Evolutionary conservation across 2,888 invertebrate species (phyloP).

Genomic region (Thera britannica): DNA sequence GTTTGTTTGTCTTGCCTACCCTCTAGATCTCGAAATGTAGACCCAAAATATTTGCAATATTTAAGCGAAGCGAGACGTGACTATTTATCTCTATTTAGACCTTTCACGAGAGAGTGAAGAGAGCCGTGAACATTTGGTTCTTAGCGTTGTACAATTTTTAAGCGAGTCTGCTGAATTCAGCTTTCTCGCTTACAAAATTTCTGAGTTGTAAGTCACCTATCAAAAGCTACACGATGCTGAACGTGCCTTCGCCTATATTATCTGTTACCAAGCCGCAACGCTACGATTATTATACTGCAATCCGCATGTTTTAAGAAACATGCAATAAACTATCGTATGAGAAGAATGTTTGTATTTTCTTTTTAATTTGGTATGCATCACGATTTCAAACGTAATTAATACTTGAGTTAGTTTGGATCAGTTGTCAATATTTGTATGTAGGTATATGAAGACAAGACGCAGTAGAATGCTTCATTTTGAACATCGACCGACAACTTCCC

Average conservation of each 20-base stretch:
- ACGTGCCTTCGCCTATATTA: neutral
- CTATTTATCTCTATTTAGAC: too few relatives aligned
- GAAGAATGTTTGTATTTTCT: constrained; percentile 11
- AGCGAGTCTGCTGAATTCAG: neutral
- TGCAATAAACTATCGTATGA: constrained; percentile 2
- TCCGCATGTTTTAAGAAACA: constrained; percentile 8
- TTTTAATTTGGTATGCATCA: constrained; percentile 8
- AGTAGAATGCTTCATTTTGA: neutral
- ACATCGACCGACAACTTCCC: neutral
- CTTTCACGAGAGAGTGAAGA: neutral
- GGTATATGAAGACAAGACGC: neutral
- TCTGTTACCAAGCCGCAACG: neutral
- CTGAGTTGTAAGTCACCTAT: neutral
- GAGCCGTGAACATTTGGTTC: neutral
- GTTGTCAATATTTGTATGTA: neutral
- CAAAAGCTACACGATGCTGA: neutral
- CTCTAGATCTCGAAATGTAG: too few relatives aligned
- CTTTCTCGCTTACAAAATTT: neutral
- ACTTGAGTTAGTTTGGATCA: neutral
- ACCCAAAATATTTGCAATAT: too few relatives aligned
- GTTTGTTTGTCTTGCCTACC: too few relatives aligned
- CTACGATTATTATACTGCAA: neutral
- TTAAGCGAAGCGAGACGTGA: too few relatives aligned
- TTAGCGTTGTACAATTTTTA: neutral
- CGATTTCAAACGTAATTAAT: neutral